Conservation (phyloP, 2,797 vertebrate species). For the Oreonectes daqikongensis region DNA sequence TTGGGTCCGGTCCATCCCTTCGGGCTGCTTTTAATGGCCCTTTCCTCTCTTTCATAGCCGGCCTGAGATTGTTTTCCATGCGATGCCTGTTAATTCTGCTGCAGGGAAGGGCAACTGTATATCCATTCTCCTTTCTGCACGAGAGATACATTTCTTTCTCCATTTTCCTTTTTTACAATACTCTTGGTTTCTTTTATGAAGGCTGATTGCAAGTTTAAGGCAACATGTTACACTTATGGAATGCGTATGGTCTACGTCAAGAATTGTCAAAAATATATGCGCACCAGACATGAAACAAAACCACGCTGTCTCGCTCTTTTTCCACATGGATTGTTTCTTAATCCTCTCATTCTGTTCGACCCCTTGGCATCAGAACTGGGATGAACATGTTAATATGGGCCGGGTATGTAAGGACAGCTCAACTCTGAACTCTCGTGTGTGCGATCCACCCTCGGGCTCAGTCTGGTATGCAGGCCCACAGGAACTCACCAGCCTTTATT, state of each 20-base stretch:
- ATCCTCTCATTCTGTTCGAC: slow-evolving; percentile 28
- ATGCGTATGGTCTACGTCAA: neutral
- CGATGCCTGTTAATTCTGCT: slow-evolving; percentile 91
- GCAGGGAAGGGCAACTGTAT: slow-evolving; percentile 88
- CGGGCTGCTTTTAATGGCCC: slow-evolving; percentile 89
- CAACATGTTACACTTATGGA: slow-evolving; percentile 23
- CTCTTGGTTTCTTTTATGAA: slow-evolving; percentile 62
- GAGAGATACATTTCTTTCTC: slow-evolving; percentile 41
- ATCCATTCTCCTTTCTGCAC: slow-evolving; percentile 73
- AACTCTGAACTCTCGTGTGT: slow-evolving; percentile 51
- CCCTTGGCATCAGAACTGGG: slow-evolving; percentile 48
- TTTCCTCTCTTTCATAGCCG: slow-evolving; percentile 80
- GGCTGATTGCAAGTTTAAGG: slow-evolving; percentile 69
- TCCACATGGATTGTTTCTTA: slow-evolving; percentile 33
- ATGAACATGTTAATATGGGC: slow-evolving; percentile 58
- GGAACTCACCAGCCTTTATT: slow-evolving; percentile 58
- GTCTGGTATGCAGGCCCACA: slow-evolving; percentile 59
- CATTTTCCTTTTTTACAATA: slow-evolving; percentile 11
- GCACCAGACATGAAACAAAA: slow-evolving; percentile 11
- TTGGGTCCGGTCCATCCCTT: slow-evolving; percentile 86
- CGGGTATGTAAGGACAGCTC: slow-evolving; percentile 46
- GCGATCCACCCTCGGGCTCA: slow-evolving; percentile 44
- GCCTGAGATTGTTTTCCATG: slow-evolving; percentile 90
- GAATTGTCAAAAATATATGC: neutral
- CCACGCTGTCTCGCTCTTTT: slow-evolving; percentile 37